Conservation (phyloP, 1,140 invertebrate genomes). For the Eriocheir sinensis region DNA sequence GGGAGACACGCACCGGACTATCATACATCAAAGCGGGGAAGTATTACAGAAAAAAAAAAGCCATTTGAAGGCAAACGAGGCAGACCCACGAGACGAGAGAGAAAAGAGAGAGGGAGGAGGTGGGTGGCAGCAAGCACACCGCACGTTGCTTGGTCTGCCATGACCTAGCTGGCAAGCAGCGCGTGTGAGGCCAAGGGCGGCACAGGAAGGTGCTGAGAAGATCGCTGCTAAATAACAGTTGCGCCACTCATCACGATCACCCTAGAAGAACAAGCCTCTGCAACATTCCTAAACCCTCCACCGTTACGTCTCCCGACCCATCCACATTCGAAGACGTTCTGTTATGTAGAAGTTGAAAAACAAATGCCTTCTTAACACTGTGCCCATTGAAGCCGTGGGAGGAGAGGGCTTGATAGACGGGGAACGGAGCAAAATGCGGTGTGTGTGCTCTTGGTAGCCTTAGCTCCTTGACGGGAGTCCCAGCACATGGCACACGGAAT, state of each 20-base stretch:
- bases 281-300: not conserved
- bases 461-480: too few species aligned
- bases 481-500: too few species aligned
- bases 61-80: not conserved
- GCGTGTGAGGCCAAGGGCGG: not conserved
- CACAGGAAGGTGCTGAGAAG: not conserved
- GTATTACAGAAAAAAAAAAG: not conserved
- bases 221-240: not conserved
- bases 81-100: not conserved
- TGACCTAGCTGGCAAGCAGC: not conserved
- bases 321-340: too few species aligned
- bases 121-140: not conserved
- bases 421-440: too few species aligned
- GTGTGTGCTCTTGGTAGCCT: too few species aligned
- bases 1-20: too few species aligned
- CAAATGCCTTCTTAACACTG: too few species aligned
- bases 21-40: not conserved
- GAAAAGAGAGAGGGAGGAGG: slow-evolving; percentile 31
- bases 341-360: too few species aligned
- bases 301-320: not conserved
- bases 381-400: too few species aligned
- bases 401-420: too few species aligned
- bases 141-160: not conserved
- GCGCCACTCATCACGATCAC: not conserved
- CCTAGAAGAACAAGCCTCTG: too few species aligned